Evolutionary conservation across 2,113 vertebrate genomes (phyloP), one percentile per base, ranked within the genome.

Genomic region (Platichthys stellatus): DNA sequence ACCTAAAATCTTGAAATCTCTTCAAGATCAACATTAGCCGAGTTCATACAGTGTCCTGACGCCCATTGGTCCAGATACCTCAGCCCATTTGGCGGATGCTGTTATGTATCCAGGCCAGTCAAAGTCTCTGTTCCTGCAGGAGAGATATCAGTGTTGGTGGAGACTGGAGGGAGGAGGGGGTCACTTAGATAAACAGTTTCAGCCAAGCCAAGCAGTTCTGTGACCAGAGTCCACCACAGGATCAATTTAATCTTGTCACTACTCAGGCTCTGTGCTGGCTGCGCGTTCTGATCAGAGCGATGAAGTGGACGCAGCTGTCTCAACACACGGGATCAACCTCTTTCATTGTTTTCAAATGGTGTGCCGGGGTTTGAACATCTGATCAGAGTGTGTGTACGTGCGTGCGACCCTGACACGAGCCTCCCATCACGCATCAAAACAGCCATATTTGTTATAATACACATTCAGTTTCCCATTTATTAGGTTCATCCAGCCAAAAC

Each of bases 51-150:
- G 71, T 81, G 65, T 66, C 57, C 72, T 54, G 60, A 58, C 0
- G 70, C 78, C 78, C 86, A 90, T 92, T 89, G 87, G 82, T 76
- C 83, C 53, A 69, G 65, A 67, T 63, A 79, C 45, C 35, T 81
- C 45, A 49, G 65, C 59, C 71, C 71, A 74, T 31, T 78, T 71
- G 18, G 43, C 24, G 23, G 76, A 24, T 5, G 40, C 62, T 83
- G 80, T 88, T 88, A 78, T 86, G 88, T 81, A 13, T 69, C 74
- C 83, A 88, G 80, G 66, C 59, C 76, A 91, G 83, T 77, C 90
- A 91, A 88, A 90, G 91, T 90, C 86, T 90, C 68, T 74, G 62
- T 83, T 74, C 67, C 47, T 62, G 56, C 47, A 57, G 64, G 11
- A 78, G 57, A 82, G 84, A 88, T 82, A 87, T 38, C 71, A 53